These are phyloP conservation scores for Saccopteryx bilineata DNA, from an alignment of 2,113 vertebrate genomes.

Conservation along the genomic window DNA sequence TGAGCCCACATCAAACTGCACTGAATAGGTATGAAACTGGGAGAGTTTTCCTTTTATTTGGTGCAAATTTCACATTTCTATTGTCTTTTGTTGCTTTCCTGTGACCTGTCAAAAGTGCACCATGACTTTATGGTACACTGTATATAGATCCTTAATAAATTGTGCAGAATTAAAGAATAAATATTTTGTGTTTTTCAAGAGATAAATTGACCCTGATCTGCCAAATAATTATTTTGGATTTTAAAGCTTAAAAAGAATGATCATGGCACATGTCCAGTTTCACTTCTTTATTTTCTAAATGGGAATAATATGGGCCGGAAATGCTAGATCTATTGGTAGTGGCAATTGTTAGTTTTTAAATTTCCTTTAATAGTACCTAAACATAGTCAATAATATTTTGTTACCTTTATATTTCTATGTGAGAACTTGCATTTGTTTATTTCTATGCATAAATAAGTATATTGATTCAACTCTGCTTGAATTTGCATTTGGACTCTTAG, in stretches of 20 bases:
- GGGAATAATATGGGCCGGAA: background rate
- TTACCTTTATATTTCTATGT: background rate
- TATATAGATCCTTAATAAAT: background rate
- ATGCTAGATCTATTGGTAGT: background rate
- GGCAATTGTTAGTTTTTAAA: background rate
- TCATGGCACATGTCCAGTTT: background rate
- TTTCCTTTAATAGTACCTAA: background rate
- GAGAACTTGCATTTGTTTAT: background rate
- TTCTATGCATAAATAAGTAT: background rate
- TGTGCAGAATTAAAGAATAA: background rate
- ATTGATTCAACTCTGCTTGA: background rate
- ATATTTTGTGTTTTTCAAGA: background rate
- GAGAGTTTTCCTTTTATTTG: too few species aligned
- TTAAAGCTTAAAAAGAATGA: background rate
- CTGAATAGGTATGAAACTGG: too few species aligned
- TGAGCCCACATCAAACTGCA: too few species aligned
- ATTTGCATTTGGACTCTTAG: background rate
- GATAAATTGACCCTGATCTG: background rate
- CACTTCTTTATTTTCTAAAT: background rate
- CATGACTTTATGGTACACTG: background rate
- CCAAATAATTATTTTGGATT: background rate
- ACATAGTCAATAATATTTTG: background rate
- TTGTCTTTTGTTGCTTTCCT: too few species aligned
- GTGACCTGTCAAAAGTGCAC: too few species aligned
- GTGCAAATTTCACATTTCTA: too few species aligned